Evolutionary conservation across 2,888 invertebrate species (phyloP), one percentile per base, ranked within the genome.

Genomic region (Drosophila anceps): DNA sequence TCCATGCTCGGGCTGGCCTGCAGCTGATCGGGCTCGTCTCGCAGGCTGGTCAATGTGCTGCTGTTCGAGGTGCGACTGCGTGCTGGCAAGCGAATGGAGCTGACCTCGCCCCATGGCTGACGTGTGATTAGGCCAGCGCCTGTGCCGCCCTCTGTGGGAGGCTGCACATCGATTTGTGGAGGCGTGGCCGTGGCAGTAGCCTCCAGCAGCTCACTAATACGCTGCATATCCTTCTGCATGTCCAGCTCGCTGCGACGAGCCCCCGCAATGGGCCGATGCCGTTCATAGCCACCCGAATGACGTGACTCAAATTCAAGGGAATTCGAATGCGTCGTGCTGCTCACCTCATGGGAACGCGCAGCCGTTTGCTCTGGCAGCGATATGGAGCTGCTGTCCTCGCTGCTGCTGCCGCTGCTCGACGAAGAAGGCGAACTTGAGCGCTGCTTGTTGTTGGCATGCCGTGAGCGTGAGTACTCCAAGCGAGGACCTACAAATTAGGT

Each of bases 31-130:
- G 94, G 94, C 78, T 94, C 94, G 68, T 94, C 94, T 18, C 92
- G 86, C 70, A 95, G 94, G 76, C 95, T 95, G 0, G 94, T 94
- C 53, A 94, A 92, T 15, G 94, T 95, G 85, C 94, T 95, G 86
- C 94, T 94, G 62, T 93, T 93, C 10, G 93, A 93, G n/a, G 91
- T 90, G 59, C 90, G 91, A 68, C 92, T 91, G 27, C 88, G 88
- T 10, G 86, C 54, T 18, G 91, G 91, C 53, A 91, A 67, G 10
- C 90, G 75, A 35, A 90, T 90, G 5, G 82, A 83, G 55, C 84
- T 85, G 15, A 64, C 58, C 2, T 70, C 63, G 9, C 76, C 82
- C 84, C 86, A 78, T 0, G 69, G 55, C 43, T 79, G 75, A 1
- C 85, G 69, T 1, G 37, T 12, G 33, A 69, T 15, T 0, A 51